Base-by-base conservation (phyloP, 1,140 invertebrate species). In the Nymphalis io region DNA sequence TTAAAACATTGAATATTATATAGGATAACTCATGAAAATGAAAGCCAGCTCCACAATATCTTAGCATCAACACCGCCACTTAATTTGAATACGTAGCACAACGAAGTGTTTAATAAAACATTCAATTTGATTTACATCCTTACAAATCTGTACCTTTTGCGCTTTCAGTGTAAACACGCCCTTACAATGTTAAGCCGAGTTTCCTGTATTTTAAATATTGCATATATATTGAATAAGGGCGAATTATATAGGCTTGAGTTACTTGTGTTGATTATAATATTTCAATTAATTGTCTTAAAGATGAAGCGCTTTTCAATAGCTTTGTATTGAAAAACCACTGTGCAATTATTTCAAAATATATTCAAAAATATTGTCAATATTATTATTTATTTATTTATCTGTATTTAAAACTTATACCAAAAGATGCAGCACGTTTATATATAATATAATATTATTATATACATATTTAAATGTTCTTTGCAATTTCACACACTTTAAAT, bases 91-190 rank as follows among this genome's bases (percentile, higher is more conserved):
- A 90, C 85, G 82, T 81, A 80, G 83, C 84, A 82, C 81, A 78
- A 78, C 76, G 70, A 79, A 82, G 82, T 87, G 88, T 89, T 90
- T 90, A 90, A 90, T 90, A 90, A 90, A 90, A 88, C 85, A 90
- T 88, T 84, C 80, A 83, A 76, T 87, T 89, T 89, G 88, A 90
- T 90, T 89, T 90, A 89, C 86, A 86, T 89, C 79, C 48, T 81
- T 78, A 83, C 82, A 88, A 89, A 88, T 87, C 84, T 79, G 81
- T 89, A 89, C 88, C 88, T 90, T 87, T 85, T 81, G 82, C 81
- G 79, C 80, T 80, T 76, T 83, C 80, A 83, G 78, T 87, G 85
- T 85, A 85, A 83, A 89, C 85, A 90, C 81, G 72, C 76, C 82
- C 78, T 83, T 80, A 85, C 85, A 82, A 80, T 79, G 75, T 76